Evolutionary conservation across 1,140 invertebrate genomes (phyloP).

Genomic region (Magallana gigas): DNA sequence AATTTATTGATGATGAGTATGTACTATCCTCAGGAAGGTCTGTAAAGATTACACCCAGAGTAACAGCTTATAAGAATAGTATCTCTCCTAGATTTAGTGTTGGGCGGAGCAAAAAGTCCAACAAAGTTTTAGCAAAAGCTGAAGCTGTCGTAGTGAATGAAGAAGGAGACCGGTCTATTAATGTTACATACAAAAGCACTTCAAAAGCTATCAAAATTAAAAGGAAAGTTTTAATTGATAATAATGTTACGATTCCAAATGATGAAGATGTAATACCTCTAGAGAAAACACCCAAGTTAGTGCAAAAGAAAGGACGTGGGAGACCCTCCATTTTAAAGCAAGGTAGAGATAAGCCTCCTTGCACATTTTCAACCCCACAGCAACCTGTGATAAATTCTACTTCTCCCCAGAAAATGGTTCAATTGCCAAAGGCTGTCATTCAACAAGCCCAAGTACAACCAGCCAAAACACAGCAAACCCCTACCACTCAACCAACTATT

Average conservation of each 20-base stretch:
- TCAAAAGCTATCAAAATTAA: neutral
- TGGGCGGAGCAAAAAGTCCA: neutral
- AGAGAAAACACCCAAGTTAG: constrained; percentile 21
- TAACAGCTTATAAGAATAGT: constrained; percentile 18
- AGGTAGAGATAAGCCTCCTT: neutral
- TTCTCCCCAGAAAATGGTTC: constrained; percentile 7
- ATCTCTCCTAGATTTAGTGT: constrained; percentile 3
- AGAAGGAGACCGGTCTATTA: constrained; percentile 39
- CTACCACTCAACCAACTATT: constrained; percentile 15
- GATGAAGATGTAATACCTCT: neutral
- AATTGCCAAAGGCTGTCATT: neutral
- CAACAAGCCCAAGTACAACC: neutral
- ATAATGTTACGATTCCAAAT: constrained; percentile 40
- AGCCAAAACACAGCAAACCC: constrained; percentile 25
- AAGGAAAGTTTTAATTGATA: constrained; percentile 13
- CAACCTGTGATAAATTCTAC: constrained; percentile 46
- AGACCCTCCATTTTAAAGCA: constrained; percentile 32
- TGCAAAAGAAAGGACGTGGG: neutral
- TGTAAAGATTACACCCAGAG: neutral
- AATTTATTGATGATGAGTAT: constrained; percentile 41
- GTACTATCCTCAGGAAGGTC: neutral
- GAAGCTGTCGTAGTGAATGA: constrained; percentile 41
- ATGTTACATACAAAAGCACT: constrained; percentile 28
- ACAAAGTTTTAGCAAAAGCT: constrained; percentile 37
- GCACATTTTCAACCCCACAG: neutral